A percentile compares a stretch with the other conserved stretches of the same genome.
Evolutionary conservation across 2,113 vertebrate genomes (phyloP).

Genomic region (Lamprologus lemairii): DNA sequence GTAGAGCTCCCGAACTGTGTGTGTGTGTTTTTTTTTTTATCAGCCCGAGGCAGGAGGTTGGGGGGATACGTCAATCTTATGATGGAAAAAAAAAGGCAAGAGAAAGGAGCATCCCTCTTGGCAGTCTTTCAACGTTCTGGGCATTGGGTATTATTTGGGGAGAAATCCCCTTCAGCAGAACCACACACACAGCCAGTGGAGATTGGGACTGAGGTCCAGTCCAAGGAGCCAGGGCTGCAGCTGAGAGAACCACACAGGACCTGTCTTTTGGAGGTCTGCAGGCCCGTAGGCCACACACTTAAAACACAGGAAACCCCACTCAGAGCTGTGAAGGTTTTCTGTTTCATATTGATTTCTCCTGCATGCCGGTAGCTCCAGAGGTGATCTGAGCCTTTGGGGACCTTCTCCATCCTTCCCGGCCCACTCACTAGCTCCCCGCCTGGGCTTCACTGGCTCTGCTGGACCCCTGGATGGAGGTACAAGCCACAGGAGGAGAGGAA

Average conservation of each 20-base stretch:
- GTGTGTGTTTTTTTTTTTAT: not conserved
- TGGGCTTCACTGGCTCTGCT: constrained; percentile 52
- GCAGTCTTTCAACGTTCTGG: constrained; percentile 36
- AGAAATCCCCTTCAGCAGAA: constrained; percentile 56
- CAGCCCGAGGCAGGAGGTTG: constrained; percentile 53
- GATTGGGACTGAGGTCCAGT: constrained; percentile 46
- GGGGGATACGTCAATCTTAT: constrained; percentile 61
- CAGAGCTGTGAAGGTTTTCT: constrained; percentile 45
- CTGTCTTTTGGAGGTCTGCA: constrained; percentile 65
- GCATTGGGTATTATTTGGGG: constrained; percentile 52
- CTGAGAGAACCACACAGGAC: constrained; percentile 51
- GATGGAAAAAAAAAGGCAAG: constrained; percentile 36
- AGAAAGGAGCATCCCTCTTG: constrained; percentile 51
- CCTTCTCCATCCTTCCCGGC: constrained; percentile 60
- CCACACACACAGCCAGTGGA: constrained; percentile 67
- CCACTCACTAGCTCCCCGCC: constrained; percentile 64
- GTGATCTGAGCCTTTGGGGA: constrained; percentile 62
- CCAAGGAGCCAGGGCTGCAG: constrained; percentile 36
- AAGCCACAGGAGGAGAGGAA: constrained; percentile 59
- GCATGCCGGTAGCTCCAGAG: constrained; percentile 63
- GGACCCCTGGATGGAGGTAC: constrained; percentile 61
- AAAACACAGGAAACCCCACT: constrained; percentile 61
- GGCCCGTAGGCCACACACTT: constrained; percentile 60
- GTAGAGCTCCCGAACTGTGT: constrained; percentile 40
- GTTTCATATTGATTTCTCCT: constrained; percentile 71